Evolutionary conservation across 2,888 invertebrate species (phyloP), one percentile per base, ranked within the genome.

Genomic region (Drosophila villosipedis): DNA sequence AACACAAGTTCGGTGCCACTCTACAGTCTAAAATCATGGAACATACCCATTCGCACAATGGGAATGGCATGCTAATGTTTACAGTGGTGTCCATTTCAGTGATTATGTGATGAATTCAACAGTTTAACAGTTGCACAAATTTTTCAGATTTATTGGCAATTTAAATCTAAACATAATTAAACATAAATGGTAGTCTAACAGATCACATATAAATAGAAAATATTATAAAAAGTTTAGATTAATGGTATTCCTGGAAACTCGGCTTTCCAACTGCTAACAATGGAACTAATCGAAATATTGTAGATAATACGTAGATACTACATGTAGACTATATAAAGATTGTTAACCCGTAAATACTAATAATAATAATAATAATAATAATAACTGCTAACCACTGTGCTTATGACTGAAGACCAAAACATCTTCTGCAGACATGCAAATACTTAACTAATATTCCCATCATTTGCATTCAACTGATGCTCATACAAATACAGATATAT

Each of bases 1-100:
- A 60, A 76, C 57, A 78, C 62, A 59, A 58, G 58, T 35, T 31
- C 37, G 25, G 22, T 53, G 39, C 66, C 33, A 67, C 7, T 41
- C 4, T 30, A 6, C 30, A 30, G 52, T 35, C 50, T 12, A 25
- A 50, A 69, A 30, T 37, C 31, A 47, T 19, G 52, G 14, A 41
- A 52, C 28, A 12, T 10, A 33, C 4, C 12, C 43, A 37, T 14
- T 54, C 6, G 3, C n/a, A 25, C 54, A 35, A 35, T 35, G 14
- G 1, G 25, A 16, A 22, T 35, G 31, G 53, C 33, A 37, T 31
- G 9, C 19, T 35, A 53, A n/a, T 30, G 14, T 41, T 35, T 39
- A 55, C 68, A 47, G 37, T 70, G 69, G 43, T 61, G 31, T 3
- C 28, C 5, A 25, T 52, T 12, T n/a, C 12, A 19, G 33, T 39